Evolutionary conservation across 2,113 vertebrate genomes (phyloP), one percentile per base, ranked within the genome.

Genomic region (Hassar affinis): DNA sequence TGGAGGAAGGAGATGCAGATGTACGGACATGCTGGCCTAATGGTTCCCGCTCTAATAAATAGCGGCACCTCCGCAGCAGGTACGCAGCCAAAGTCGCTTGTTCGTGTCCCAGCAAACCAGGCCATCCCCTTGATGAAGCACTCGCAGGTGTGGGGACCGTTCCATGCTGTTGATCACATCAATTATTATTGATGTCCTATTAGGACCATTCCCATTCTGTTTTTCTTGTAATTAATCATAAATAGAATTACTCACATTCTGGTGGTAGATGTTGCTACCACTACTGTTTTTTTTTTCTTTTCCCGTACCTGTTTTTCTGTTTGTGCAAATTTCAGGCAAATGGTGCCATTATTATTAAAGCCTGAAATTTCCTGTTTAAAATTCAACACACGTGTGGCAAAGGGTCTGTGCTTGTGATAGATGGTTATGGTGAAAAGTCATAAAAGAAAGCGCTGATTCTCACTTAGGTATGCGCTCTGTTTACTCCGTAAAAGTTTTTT

Each of bases 131-230:
- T 93, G 92, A 94, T 93, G 90, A 91, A 94, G 92, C 91, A 88
- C 90, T 85, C 88, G 90, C 93, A 93, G 94, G 91, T 94, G 94
- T 90, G 91, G 83, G 33, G 89, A 77, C 68, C 84, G 89, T 91
- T 91, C 88, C 85, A 86, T 89, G 84, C 85, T 84, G 90, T 90
- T 92, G 91, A 92, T 91, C 90, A 87, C 85, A 83, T 91, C 90
- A 88, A 85, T 85, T 80, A 84, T 93, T 93, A 92, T 92, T 91
- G 91, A 93, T 92, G 90, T 80, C 18, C 83, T 78, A 86, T 91
- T 91, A 90, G 90, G 88, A 87, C 85, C 85, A 79, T 76, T 85
- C 80, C 84, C 76, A 61, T 84, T 86, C 80, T 88, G 85, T 92
- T 77, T 92, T 90, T 89, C 85, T 90, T 86, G 82, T 89, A 89